Base-by-base conservation (phyloP, 2,113 vertebrate species). In the Larimichthys crocea region DNA sequence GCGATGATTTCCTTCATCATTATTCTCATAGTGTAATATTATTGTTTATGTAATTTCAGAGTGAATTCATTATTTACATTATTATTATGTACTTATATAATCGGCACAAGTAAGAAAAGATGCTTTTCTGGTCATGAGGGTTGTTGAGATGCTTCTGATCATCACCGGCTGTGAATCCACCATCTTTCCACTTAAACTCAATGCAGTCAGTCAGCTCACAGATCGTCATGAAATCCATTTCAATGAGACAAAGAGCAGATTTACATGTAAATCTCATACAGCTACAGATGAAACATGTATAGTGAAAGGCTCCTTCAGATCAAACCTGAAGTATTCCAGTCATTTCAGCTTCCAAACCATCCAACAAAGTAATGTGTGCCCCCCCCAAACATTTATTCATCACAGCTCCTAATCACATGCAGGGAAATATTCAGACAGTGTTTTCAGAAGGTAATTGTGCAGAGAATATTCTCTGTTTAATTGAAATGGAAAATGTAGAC, bases 401-500 rank as follows among this genome's bases (percentile, higher is more conserved):
- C 29, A 19, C 11, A 44, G 24, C 6, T 50, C 56, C 22, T 55
- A 46, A 69, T 80, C 16, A 74, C 42, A 22, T 57, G 26, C 0
- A 31, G 24, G 24, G 29, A 56, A 46, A 55, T 48, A 9, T 15
- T 16, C 35, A 8, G 35, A 40, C 35, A 6, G 19, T 17, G 46
- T 63, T 56, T n/a, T 40, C 48, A 63, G 14, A 48, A 16, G 16
- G n/a, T 53, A 63, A 53, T 17, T 48, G 52, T 65, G 71, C 50
- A 67, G 57, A 60, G n/a, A 4, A 35, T 48, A 55, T 56, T 70
- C 20, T 75, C 62, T 57, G 6, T 65, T 71, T 60, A 31, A 63
- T 31, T 81, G 14, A 75, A 68, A 46, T 66, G 67, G 31, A 76
- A 74, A 82, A 56, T 66, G 57, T 56, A 29, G 40, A 40, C 50